Percentiles rank a stretch among this genome's conserved stretches.
phyloP scores from a whole-genome alignment of 2,113 vertebrate genomes.

The Struthio camelus region DNA sequence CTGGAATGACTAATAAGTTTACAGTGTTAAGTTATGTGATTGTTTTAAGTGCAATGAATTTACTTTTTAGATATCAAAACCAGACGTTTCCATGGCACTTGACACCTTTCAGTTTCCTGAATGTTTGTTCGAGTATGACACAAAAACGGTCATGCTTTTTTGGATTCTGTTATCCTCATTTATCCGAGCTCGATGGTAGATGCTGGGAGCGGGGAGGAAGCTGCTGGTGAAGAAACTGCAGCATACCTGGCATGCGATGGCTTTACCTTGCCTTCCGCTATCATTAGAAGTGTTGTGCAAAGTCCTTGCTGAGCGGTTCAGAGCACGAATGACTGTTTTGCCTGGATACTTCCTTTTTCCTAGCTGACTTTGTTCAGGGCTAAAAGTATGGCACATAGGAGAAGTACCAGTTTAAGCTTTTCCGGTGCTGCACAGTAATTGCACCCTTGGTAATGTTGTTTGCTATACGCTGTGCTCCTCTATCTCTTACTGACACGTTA shows the following conservation, averaged over 20 bases:
- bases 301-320: background rate
- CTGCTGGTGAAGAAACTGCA: background rate
- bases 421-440: fast-evolving
- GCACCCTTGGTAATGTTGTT: fast-evolving
- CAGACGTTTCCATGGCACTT: background rate
- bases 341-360: background rate
- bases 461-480: background rate
- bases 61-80: background rate
- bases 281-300: fast-evolving
- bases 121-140: background rate
- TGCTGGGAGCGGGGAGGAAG: background rate
- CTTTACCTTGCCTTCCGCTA: background rate
- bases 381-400: fast-evolving
- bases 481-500: background rate
- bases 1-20: background rate
- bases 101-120: background rate
- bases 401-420: background rate
- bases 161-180: background rate
- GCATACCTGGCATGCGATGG: fast-evolving
- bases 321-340: background rate
- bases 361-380: fast-evolving
- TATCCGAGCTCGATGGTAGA: background rate
- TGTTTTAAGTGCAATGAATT: background rate
- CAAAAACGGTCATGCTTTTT: fast-evolving
- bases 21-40: background rate